Conservation (phyloP, 2,113 vertebrate species). For the Sciurus niger region DNA sequence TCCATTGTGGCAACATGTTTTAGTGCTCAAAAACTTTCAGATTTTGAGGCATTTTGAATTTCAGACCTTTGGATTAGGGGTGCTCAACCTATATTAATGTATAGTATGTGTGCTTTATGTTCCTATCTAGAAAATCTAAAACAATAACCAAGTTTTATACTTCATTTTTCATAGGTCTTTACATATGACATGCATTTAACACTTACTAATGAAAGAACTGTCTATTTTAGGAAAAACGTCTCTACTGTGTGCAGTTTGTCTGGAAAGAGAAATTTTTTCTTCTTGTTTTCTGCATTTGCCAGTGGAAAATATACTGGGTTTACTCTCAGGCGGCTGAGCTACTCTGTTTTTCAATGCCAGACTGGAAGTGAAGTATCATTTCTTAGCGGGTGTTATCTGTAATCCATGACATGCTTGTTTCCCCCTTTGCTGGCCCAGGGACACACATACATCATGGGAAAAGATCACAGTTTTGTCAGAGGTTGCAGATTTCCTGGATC, state of each 20-base stretch:
- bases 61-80: not conserved
- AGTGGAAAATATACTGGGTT: not conserved
- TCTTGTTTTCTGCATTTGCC: not conserved
- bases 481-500: not conserved
- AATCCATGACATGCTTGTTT: not conserved
- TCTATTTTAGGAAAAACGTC: not conserved
- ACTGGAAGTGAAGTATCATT: not conserved
- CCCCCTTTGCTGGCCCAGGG: accelerated
- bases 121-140: not conserved
- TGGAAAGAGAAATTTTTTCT: not conserved
- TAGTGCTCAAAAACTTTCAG: not conserved
- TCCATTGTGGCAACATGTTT: not conserved
- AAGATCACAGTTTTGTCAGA: not conserved
- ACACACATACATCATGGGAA: not conserved
- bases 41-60: not conserved
- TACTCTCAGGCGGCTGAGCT: not conserved
- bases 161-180: conserved; percentile 34
- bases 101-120: not conserved
- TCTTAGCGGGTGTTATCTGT: not conserved
- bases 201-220: not conserved
- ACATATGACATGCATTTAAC: not conserved
- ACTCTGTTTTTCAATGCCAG: not conserved
- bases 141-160: not conserved
- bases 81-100: not conserved
- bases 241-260: not conserved